Conservation (phyloP, 2,113 vertebrate genomes). For the Chrysemys picta region DNA sequence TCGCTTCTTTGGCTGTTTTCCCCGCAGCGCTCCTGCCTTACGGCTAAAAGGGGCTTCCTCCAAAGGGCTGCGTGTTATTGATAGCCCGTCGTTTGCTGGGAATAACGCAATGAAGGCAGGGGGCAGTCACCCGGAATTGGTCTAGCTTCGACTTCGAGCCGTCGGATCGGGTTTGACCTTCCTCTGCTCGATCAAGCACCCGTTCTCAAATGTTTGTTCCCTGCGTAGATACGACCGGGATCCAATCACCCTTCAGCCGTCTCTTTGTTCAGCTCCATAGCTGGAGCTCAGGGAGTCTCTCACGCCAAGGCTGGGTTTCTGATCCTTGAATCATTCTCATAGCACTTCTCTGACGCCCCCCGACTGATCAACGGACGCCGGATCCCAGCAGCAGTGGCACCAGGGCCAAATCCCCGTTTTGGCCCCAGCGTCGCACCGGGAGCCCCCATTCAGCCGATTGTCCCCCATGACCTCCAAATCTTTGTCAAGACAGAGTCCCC, state of each 20-base stretch:
- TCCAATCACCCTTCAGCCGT: not conserved
- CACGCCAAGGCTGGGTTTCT: not conserved
- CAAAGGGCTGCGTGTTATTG: too few species aligned
- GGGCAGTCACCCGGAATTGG: not conserved
- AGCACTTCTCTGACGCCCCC: not conserved
- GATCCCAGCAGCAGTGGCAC: not conserved
- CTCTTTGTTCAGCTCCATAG: not conserved
- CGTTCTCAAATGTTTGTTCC: not conserved
- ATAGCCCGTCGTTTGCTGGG: too few species aligned
- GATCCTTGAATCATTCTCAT: not conserved
- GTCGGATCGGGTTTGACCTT: not conserved
- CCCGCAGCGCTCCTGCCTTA: not conserved
- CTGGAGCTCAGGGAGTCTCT: not conserved
- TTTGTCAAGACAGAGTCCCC: not conserved
- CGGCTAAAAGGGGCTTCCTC: too few species aligned
- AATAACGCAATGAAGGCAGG: too few species aligned
- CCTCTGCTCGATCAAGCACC: not conserved
- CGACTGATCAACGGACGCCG: not conserved
- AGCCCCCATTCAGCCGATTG: not conserved
- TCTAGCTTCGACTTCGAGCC: not conserved
- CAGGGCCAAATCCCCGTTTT: not conserved
- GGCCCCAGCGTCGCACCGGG: not conserved
- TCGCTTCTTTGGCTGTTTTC: not conserved
- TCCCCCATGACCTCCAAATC: not conserved
- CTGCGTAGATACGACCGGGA: rapidly evolving